phyloP scores from a whole-genome alignment of 2,888 invertebrate genomes.

The Tetheella fluctuosa region DNA sequence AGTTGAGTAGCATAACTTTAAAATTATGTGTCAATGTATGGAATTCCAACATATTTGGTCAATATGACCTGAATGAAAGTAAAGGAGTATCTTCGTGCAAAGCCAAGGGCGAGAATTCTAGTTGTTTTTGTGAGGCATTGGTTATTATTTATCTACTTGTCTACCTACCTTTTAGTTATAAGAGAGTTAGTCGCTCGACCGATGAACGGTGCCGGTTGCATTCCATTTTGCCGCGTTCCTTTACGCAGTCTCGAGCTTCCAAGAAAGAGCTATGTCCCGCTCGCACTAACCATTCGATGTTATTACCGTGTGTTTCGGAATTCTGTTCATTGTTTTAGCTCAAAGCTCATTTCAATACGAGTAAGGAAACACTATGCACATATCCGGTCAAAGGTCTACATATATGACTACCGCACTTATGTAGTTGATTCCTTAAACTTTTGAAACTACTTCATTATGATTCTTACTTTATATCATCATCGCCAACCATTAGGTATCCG shows the following conservation, averaged over 20 bases:
- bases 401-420: constrained; percentile 27
- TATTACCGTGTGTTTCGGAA: constrained; percentile 77
- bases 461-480: background rate
- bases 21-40: background rate
- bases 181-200: constrained; percentile 39
- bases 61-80: constrained; percentile 4
- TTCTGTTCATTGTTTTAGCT: constrained; percentile 77
- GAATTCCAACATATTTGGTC: background rate
- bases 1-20: background rate
- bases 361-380: constrained; percentile 60
- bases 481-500: background rate
- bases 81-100: constrained; percentile 4
- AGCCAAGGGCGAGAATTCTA: constrained; percentile 10
- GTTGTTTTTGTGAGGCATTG: constrained; percentile 14
- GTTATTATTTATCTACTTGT: constrained; percentile 29
- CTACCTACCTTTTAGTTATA: constrained; percentile 48
- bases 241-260: constrained; percentile 74
- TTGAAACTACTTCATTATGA: background rate
- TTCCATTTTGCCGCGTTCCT: constrained; percentile 76
- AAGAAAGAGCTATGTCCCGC: constrained; percentile 76
- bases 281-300: constrained; percentile 73
- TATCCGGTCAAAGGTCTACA: constrained; percentile 67
- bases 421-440: background rate
- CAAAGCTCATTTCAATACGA: constrained; percentile 70
- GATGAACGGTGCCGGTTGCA: constrained; percentile 59